Percentiles rank a stretch among this genome's conserved stretches.
Evolutionary conservation across 2,113 vertebrate genomes (phyloP).

Genomic region (Ellobius talpinus): DNA sequence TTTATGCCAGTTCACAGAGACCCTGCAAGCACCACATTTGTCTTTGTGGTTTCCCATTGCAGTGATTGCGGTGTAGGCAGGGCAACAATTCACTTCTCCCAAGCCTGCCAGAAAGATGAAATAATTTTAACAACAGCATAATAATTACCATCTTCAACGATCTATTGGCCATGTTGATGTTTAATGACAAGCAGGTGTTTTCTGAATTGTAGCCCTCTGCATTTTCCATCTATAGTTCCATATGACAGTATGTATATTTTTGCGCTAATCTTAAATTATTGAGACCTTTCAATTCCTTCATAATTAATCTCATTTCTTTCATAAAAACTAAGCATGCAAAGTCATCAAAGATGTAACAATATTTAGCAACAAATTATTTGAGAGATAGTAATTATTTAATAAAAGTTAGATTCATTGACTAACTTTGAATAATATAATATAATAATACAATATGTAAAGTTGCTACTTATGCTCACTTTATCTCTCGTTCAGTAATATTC

Average conservation of each 20-base stretch:
- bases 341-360: neutral
- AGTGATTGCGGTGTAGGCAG: slow-evolving; percentile 43
- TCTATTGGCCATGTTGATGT: neutral
- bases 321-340: neutral
- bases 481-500: neutral
- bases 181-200: slow-evolving; percentile 19
- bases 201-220: neutral
- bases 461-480: neutral
- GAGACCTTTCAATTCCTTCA: neutral
- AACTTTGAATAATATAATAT: neutral
- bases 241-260: slow-evolving; percentile 4
- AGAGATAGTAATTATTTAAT: neutral
- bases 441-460: neutral
- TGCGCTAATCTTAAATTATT: neutral
- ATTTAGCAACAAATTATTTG: slow-evolving; percentile 14
- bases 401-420: neutral
- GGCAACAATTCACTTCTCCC: neutral
- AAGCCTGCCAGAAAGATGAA: slow-evolving; percentile 48
- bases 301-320: slow-evolving; percentile 7
- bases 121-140: slow-evolving; percentile 60
- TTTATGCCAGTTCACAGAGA: slow-evolving; percentile 25
- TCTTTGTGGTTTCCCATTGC: slow-evolving; percentile 19
- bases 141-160: slow-evolving; percentile 31
- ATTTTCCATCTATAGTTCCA: neutral
- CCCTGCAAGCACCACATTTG: neutral